Conservation (phyloP, 1,140 invertebrate species). For the Gryllus bimaculatus region DNA sequence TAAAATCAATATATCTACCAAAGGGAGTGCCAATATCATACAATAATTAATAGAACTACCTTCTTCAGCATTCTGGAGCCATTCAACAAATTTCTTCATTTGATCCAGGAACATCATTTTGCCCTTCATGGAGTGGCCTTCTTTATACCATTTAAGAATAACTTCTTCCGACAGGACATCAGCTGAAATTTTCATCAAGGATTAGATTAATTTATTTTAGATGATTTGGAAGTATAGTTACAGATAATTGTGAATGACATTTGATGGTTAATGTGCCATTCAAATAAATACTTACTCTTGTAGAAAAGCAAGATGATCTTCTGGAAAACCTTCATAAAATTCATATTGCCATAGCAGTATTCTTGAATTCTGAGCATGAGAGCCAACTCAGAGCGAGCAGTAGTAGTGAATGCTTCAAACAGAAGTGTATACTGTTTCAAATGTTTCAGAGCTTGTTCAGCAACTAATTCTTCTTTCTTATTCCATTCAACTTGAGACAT, state of each 20-base stretch:
- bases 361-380: conserved; percentile 88
- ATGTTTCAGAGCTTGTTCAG: conserved; percentile 88
- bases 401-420: conserved; percentile 74
- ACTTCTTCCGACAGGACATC: conserved; percentile 86
- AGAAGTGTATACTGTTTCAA: conserved; percentile 74
- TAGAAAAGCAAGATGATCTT: conserved; percentile 94
- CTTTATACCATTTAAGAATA: conserved; percentile 89
- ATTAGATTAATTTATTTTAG: no score
- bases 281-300: conserved; percentile 55
- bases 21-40: no score
- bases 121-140: conserved; percentile 84
- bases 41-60: conserved; percentile 29
- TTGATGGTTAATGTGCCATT: neutral
- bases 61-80: conserved; percentile 93
- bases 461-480: conserved; percentile 93
- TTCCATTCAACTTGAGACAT: conserved; percentile 96
- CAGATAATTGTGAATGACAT: no score
- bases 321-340: conserved; percentile 96
- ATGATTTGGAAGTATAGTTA: no score
- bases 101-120: conserved; percentile 95
- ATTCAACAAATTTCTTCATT: conserved; percentile 95
- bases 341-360: conserved; percentile 98
- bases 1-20: no score
- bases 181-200: conserved; percentile 30
- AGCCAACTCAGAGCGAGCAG: conserved; percentile 73